These are phyloP conservation scores for Drosophila prosaltans DNA, from an alignment of 1,140 invertebrate species.

Conservation along the genomic window DNA sequence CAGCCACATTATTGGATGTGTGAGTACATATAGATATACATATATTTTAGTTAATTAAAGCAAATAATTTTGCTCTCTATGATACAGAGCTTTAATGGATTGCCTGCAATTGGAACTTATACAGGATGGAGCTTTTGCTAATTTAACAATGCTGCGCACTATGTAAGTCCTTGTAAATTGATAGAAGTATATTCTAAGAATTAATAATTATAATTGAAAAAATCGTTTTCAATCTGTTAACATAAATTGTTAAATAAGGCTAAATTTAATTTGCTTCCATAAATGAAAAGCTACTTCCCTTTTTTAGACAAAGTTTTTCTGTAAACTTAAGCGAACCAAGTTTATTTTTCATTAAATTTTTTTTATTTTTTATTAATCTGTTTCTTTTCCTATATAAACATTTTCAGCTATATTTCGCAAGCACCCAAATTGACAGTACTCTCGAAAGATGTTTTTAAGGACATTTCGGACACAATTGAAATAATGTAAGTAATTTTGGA, in stretches of 20 bases:
- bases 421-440: conserved; percentile 84
- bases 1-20: conserved; percentile 70
- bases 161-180: conserved; percentile 82
- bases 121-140: conserved; percentile 83
- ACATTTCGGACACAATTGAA: conserved; percentile 84
- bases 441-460: conserved; percentile 82
- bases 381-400: too few relatives aligned
- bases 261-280: too few relatives aligned
- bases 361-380: background rate
- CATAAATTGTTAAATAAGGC: too few relatives aligned
- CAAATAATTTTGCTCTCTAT: background rate
- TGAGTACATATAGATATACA: conserved; percentile 45
- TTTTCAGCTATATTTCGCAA: conserved; percentile 84
- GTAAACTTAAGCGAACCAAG: too few relatives aligned
- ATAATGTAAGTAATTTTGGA: conserved; percentile 77
- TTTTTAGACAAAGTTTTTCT: too few relatives aligned
- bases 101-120: conserved; percentile 83
- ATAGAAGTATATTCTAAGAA: background rate
- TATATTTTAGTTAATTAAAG: background rate
- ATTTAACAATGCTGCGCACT: conserved; percentile 83
- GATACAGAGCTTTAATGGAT: conserved; percentile 82
- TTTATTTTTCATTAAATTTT: too few relatives aligned
- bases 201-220: background rate
- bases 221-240: too few relatives aligned
- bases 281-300: too few relatives aligned